Evolutionary conservation across 2,888 invertebrate species (phyloP).

Genomic region (Pseudococcus longispinus): DNA sequence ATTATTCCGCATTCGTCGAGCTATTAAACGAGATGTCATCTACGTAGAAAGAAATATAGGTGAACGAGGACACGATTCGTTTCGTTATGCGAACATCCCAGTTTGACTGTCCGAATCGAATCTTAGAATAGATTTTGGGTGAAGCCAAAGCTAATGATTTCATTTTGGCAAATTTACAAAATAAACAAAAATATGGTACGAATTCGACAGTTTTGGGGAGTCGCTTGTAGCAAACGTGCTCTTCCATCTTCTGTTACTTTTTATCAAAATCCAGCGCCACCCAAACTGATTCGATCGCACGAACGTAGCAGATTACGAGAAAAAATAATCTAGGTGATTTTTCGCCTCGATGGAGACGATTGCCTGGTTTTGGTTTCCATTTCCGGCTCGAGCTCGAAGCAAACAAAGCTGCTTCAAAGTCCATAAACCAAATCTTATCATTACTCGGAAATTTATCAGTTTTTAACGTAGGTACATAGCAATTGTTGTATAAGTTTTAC

Average conservation of each 20-base stretch:
- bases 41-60: not conserved
- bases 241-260: not conserved
- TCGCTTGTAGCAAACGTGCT: not conserved
- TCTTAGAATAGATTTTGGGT: not conserved
- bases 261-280: not conserved
- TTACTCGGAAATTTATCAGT: not conserved
- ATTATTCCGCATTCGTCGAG: not conserved
- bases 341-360: not conserved
- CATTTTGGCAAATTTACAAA: slow-evolving; percentile 34
- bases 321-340: not conserved
- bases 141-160: slow-evolving; percentile 14
- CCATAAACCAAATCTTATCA: not conserved
- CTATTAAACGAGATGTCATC: not conserved
- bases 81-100: not conserved
- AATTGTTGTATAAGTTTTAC: not conserved
- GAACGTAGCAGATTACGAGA: not conserved
- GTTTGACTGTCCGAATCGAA: not conserved
- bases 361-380: not conserved
- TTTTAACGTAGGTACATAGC: too few species aligned
- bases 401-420: not conserved
- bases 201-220: not conserved
- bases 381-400: not conserved
- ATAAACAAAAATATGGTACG: slow-evolving; percentile 12
- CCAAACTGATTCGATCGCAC: not conserved
- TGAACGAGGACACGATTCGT: slow-evolving; percentile 19